These are phyloP conservation scores for Fulica atra DNA, from an alignment of 2,113 vertebrate species.

Conservation along the genomic window DNA sequence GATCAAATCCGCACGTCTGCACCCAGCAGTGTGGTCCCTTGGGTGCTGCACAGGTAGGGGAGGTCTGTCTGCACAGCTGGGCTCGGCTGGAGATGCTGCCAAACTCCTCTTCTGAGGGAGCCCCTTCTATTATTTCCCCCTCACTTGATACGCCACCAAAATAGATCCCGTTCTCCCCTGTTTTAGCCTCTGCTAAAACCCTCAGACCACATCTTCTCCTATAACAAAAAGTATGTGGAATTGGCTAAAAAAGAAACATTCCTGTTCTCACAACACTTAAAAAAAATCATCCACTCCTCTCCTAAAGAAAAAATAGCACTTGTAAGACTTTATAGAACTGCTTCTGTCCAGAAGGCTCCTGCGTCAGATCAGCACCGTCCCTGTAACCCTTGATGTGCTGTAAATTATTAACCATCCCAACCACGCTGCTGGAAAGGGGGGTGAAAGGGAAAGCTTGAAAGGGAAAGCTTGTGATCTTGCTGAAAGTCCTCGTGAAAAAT, in stretches of 20 bases:
- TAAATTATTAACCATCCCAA: slow-evolving; percentile 10
- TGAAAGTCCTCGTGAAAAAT: background rate
- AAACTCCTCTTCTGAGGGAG: background rate
- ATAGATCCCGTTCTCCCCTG: slow-evolving; percentile 64
- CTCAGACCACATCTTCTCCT: slow-evolving; percentile 67
- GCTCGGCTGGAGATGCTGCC: background rate
- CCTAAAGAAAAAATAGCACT: slow-evolving; percentile 43
- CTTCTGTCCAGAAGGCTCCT: slow-evolving; percentile 55
- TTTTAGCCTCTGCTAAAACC: slow-evolving; percentile 70
- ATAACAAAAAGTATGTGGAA: slow-evolving; percentile 71
- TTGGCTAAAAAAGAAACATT: slow-evolving; percentile 68
- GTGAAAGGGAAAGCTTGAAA: background rate
- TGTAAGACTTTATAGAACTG: slow-evolving; percentile 22
- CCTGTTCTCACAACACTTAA: slow-evolving; percentile 62
- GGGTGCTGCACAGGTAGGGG: background rate
- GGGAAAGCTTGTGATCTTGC: background rate
- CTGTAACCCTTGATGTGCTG: slow-evolving; percentile 1
- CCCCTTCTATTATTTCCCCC: slow-evolving; percentile 36
- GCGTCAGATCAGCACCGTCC: background rate
- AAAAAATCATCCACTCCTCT: slow-evolving; percentile 3
- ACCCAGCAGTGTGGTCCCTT: rapidly evolving
- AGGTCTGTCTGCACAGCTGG: background rate
- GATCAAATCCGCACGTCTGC: background rate
- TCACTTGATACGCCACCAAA: slow-evolving; percentile 39
- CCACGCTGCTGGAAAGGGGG: slow-evolving; percentile 29